These are phyloP conservation scores for Lasiommata megera DNA, from an alignment of 2,888 invertebrate species.

Conservation along the genomic window DNA sequence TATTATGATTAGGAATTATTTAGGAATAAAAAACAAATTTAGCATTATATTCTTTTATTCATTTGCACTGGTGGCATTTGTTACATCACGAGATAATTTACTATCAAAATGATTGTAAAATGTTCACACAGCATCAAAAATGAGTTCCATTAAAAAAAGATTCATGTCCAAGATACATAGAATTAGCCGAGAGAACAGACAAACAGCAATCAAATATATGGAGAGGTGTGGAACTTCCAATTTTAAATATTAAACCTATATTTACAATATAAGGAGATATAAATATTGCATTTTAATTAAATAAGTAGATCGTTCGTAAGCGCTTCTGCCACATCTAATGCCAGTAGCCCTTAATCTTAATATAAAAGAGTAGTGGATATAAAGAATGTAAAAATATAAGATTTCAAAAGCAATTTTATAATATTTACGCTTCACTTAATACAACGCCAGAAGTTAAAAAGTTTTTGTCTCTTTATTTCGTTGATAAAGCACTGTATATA, in stretches of 20 bases:
- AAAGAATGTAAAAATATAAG: not conserved
- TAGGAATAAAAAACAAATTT: conserved; percentile 32
- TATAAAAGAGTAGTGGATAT: not conserved
- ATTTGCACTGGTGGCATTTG: conserved; percentile 54
- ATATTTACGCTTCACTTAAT: conserved; percentile 13
- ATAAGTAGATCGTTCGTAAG: conserved; percentile 51
- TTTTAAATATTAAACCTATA: conserved; percentile 78
- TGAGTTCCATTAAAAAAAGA: conserved; percentile 24
- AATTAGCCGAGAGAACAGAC: conserved; percentile 28
- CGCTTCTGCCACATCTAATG: conserved; percentile 40
- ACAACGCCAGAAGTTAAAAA: conserved; percentile 38
- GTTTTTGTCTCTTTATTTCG: conserved; percentile 6
- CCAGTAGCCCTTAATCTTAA: not conserved
- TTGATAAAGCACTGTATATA: conserved; percentile 5
- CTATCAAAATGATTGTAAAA: conserved; percentile 20
- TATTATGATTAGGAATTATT: no score
- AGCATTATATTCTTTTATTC: conserved; percentile 62
- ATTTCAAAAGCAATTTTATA: not conserved
- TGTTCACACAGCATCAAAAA: conserved; percentile 20
- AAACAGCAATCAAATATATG: conserved; percentile 36
- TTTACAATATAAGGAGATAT: conserved; percentile 72
- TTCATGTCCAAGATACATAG: conserved; percentile 43
- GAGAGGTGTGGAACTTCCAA: conserved; percentile 65
- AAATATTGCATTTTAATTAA: conserved; percentile 46
- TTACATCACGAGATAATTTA: conserved; percentile 19